Conservation (phyloP, 2,113 vertebrate genomes). For the Rhea pennata region DNA sequence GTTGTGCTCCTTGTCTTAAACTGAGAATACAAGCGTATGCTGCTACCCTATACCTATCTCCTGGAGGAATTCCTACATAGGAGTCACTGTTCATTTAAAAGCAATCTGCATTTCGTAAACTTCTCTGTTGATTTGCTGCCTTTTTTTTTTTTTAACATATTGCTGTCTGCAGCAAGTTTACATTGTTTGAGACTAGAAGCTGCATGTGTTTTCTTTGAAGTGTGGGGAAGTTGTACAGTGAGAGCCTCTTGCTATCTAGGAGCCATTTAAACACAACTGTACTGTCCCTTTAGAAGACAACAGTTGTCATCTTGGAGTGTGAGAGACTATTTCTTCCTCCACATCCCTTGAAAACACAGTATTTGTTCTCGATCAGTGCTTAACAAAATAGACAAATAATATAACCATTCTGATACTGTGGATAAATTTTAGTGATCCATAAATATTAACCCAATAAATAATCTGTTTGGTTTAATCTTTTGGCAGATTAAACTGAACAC, state of each 20-base stretch:
- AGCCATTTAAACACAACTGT: too few relatives aligned
- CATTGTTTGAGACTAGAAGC: background rate
- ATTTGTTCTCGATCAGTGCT: background rate
- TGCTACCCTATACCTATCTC: background rate
- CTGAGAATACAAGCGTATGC: fast-evolving
- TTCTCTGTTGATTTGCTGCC: background rate
- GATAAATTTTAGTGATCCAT: background rate
- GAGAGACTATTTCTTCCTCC: background rate
- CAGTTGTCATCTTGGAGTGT: background rate
- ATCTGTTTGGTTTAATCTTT: background rate
- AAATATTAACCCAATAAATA: background rate
- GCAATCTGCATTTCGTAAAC: background rate
- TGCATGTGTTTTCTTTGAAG: fast-evolving
- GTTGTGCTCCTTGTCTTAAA: fast-evolving
- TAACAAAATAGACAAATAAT: background rate
- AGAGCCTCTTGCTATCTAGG: too few relatives aligned
- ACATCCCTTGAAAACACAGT: background rate
- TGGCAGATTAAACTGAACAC: background rate
- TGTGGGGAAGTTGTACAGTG: background rate
- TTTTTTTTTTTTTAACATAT: background rate
- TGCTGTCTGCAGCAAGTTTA: background rate
- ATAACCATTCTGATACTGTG: background rate
- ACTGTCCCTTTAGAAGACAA: background rate
- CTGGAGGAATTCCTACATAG: fast-evolving
- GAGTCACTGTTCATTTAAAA: background rate